phyloP scores from a whole-genome alignment of 2,797 vertebrate genomes.

The Thamnophis elegans region DNA sequence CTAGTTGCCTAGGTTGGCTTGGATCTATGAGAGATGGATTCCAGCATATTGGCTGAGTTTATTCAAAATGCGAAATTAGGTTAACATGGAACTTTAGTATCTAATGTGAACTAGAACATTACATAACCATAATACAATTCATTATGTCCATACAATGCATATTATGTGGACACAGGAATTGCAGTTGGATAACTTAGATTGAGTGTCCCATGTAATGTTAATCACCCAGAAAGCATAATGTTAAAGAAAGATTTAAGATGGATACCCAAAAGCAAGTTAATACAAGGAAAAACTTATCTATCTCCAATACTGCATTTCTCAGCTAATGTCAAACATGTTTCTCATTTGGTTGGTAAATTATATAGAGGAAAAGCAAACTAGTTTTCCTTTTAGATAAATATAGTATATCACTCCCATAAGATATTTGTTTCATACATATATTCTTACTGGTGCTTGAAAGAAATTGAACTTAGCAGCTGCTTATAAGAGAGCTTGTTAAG shows the following conservation, averaged over 20 bases:
- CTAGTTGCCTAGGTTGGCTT: not conserved
- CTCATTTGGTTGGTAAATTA: not conserved
- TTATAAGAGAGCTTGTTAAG: not conserved
- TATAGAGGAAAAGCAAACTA: not conserved
- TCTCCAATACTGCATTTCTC: not conserved
- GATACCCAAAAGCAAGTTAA: not conserved
- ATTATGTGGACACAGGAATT: not conserved
- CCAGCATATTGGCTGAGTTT: not conserved
- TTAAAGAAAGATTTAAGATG: not conserved
- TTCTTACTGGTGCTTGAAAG: not conserved
- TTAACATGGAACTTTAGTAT: not conserved
- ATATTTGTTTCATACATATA: not conserved
- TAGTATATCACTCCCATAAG: not conserved
- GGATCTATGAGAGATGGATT: not conserved
- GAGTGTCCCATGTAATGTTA: not conserved
- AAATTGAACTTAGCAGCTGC: not conserved
- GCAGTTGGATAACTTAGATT: not conserved
- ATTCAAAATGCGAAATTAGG: not conserved
- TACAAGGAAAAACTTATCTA: not conserved
- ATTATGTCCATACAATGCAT: not conserved
- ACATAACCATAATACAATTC: not conserved
- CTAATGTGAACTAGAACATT: not conserved
- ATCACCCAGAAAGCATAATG: not conserved
- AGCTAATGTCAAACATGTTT: not conserved
- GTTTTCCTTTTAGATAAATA: too few species aligned